Percentiles rank a stretch among this genome's conserved stretches.
phyloP scores from a whole-genome alignment of 2,113 vertebrate genomes.

The Stigmatopora argus region DNA sequence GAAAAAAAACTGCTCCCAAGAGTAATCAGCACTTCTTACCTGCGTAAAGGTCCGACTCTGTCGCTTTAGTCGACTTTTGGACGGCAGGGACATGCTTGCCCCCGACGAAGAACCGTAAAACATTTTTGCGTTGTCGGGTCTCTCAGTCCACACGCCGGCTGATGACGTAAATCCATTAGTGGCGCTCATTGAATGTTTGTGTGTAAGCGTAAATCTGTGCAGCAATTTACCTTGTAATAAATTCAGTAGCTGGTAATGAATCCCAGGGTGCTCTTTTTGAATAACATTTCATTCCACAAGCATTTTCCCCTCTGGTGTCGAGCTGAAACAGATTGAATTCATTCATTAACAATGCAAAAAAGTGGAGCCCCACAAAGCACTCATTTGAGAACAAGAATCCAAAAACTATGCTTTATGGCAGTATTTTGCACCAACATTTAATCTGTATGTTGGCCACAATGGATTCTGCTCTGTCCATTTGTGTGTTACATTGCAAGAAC shows the following conservation, averaged over 20 bases:
- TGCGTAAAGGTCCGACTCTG: conserved; percentile 87
- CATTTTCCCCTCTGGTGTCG: conserved; percentile 25
- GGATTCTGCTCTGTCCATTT: not conserved
- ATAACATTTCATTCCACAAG: conserved; percentile 28
- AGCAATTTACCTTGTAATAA: conserved; percentile 35
- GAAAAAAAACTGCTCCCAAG: too few species aligned
- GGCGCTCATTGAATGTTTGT: not conserved
- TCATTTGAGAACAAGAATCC: not conserved
- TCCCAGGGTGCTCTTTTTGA: conserved; percentile 12
- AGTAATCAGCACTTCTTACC: conserved; percentile 22
- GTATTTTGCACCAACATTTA: not conserved
- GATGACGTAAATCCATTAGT: conserved; percentile 13
- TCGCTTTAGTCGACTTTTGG: conserved; percentile 86
- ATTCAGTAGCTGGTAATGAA: conserved; percentile 24
- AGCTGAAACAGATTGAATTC: not conserved
- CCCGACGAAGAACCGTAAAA: conserved; percentile 85
- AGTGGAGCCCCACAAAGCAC: conserved; percentile 12
- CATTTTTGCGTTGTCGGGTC: conserved; percentile 65
- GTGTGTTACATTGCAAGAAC: not conserved
- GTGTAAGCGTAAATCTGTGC: not conserved
- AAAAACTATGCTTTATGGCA: not conserved
- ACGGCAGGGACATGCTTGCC: conserved; percentile 83
- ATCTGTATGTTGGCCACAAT: not conserved
- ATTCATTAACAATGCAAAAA: not conserved
- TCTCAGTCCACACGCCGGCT: conserved; percentile 47